A percentile compares a stretch with the other conserved stretches of the same genome.
phyloP scores from a whole-genome alignment of 2,797 vertebrate genomes.

The Urosaurus nigricauda region DNA sequence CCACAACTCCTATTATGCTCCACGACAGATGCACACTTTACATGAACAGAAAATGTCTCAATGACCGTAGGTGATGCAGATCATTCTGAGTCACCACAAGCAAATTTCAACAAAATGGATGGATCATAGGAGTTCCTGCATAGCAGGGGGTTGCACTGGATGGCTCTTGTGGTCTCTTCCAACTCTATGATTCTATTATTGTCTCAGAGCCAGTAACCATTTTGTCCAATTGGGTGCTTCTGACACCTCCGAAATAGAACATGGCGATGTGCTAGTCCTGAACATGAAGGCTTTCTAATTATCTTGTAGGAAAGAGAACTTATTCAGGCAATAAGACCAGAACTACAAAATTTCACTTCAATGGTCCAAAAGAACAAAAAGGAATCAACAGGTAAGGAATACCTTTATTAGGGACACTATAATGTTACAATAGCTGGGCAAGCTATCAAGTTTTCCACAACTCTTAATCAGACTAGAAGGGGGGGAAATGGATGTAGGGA shows the following conservation, averaged over 20 bases:
- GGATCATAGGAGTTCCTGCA: not conserved
- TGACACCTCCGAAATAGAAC: not conserved
- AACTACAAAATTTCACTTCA: not conserved
- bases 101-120: not conserved
- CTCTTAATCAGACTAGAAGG: too few relatives aligned
- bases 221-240: not conserved
- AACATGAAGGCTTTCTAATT: not conserved
- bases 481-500: too few relatives aligned
- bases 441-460: too few relatives aligned
- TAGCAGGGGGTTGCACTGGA: too few relatives aligned
- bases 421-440: too few relatives aligned
- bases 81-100: not conserved
- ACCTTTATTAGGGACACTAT: too few relatives aligned
- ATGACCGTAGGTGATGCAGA: conserved; percentile 4
- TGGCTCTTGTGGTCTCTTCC: too few relatives aligned
- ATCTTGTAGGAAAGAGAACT: not conserved
- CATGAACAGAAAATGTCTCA: conserved; percentile 12
- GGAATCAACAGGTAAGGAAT: too few relatives aligned
- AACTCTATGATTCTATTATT: too few relatives aligned
- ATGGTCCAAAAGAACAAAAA: too few relatives aligned
- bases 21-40: conserved; percentile 24
- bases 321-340: not conserved
- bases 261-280: not conserved
- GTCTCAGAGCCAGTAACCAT: not conserved
- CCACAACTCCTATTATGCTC: conserved; percentile 26